Evolutionary conservation across 2,113 vertebrate genomes (phyloP).

Genomic region (Triplophysa siluroides): DNA sequence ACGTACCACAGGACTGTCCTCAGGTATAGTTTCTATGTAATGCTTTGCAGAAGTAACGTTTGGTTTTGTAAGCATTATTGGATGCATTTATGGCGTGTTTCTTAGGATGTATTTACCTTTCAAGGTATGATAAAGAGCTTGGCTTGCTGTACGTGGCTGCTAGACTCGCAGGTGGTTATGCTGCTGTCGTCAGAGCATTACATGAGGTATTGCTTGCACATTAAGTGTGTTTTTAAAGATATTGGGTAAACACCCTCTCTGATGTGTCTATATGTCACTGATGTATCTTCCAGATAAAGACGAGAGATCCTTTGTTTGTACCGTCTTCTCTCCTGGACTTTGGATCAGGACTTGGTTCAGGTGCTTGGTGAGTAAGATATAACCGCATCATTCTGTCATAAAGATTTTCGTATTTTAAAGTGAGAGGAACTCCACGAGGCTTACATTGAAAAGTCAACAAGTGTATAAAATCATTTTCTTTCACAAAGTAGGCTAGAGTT

Average conservation of each 20-base stretch:
- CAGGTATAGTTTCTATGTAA: constrained; percentile 65
- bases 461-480: neutral
- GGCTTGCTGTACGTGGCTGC: constrained; percentile 82
- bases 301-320: constrained; percentile 74
- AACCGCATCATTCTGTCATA: neutral
- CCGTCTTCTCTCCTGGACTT: constrained; percentile 86
- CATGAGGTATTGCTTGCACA: constrained; percentile 75
- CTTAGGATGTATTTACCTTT: constrained; percentile 24
- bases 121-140: constrained; percentile 78
- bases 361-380: constrained; percentile 75
- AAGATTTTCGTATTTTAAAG: too few relatives aligned
- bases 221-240: neutral
- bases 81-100: too few relatives aligned
- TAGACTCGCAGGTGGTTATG: constrained; percentile 82
- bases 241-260: neutral
- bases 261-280: neutral
- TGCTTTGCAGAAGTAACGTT: neutral
- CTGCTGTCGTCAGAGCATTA: constrained; percentile 79
- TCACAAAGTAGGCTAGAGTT: neutral
- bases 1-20: constrained; percentile 82
- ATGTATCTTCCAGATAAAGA: constrained; percentile 75
- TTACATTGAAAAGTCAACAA: too few relatives aligned
- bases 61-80: neutral
- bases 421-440: too few relatives aligned
- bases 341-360: constrained; percentile 83